phyloP scores from a whole-genome alignment of 2,113 vertebrate species.

The Himantopus leucocephalus region DNA sequence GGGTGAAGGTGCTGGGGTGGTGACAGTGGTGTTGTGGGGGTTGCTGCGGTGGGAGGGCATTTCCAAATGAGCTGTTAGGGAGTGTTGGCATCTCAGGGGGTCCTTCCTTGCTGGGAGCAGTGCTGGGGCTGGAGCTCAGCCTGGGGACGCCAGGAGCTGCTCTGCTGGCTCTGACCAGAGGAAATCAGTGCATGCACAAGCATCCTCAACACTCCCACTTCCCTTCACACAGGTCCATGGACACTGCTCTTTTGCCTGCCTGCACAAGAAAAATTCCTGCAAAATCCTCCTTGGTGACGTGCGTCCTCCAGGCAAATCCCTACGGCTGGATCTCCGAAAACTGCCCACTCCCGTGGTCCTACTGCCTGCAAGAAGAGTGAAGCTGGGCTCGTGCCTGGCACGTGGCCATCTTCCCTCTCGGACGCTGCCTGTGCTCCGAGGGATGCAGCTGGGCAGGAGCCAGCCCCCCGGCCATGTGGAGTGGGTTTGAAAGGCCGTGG shows the following conservation, averaged over 20 bases:
- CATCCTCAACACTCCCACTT: neutral
- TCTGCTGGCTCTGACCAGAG: fast-evolving
- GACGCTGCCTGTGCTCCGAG: neutral
- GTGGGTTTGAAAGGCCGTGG: neutral
- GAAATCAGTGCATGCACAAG: neutral
- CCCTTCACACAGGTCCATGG: neutral
- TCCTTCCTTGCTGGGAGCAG: neutral
- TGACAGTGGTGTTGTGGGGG: fast-evolving
- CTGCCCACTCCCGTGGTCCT: neutral
- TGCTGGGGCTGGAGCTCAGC: neutral
- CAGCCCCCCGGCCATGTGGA: fast-evolving
- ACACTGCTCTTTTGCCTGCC: neutral
- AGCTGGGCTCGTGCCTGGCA: neutral
- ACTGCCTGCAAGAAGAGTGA: neutral
- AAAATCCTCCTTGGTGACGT: neutral
- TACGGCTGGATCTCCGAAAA: neutral
- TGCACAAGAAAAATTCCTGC: neutral
- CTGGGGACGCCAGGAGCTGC: fast-evolving
- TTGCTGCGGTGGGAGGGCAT: neutral
- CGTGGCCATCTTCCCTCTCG: neutral
- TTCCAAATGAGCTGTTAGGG: neutral
- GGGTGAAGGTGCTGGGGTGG: fast-evolving
- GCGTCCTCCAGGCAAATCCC: neutral
- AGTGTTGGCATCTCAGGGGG: neutral
- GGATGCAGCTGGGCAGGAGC: neutral